phyloP scores from a whole-genome alignment of 1,140 invertebrate species.

The Cecropterus lyciades region DNA sequence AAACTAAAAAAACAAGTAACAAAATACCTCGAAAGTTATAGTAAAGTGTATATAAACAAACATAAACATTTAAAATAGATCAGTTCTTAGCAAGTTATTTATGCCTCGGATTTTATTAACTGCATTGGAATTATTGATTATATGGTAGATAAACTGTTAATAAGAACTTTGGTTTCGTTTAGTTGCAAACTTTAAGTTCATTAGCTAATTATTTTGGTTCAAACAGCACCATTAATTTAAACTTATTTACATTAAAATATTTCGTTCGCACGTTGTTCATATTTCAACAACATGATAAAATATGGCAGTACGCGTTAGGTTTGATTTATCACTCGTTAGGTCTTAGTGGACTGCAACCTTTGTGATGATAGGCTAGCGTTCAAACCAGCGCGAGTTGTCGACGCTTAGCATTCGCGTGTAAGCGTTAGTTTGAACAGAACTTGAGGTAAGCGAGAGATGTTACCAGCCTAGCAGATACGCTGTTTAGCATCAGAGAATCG shows the following conservation, averaged over 20 bases:
- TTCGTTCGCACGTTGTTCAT: conserved; percentile 60
- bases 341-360: conserved; percentile 9
- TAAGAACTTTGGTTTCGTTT: conserved; percentile 58
- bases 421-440: conserved; percentile 35
- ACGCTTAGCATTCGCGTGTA: conserved; percentile 13
- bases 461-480: no score
- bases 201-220: conserved; percentile 36
- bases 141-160: conserved; percentile 22
- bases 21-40: conserved; percentile 39
- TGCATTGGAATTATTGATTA: neutral
- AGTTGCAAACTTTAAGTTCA: conserved; percentile 46
- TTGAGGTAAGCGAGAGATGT: conserved; percentile 30
- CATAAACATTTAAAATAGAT: conserved; percentile 32
- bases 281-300: conserved; percentile 69
- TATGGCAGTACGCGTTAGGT: conserved; percentile 71
- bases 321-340: conserved; percentile 33
- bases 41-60: conserved; percentile 6
- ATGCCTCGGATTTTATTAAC: neutral
- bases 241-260: conserved; percentile 45
- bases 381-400: conserved; percentile 18
- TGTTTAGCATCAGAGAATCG: no score
- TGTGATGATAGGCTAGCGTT: conserved; percentile 13
- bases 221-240: conserved; percentile 48
- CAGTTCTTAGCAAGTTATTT: conserved; percentile 15
- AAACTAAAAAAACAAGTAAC: conserved; percentile 64